Evolutionary conservation across 2,113 vertebrate species (phyloP), one percentile per base, ranked within the genome.

Genomic region (Pica pica): DNA sequence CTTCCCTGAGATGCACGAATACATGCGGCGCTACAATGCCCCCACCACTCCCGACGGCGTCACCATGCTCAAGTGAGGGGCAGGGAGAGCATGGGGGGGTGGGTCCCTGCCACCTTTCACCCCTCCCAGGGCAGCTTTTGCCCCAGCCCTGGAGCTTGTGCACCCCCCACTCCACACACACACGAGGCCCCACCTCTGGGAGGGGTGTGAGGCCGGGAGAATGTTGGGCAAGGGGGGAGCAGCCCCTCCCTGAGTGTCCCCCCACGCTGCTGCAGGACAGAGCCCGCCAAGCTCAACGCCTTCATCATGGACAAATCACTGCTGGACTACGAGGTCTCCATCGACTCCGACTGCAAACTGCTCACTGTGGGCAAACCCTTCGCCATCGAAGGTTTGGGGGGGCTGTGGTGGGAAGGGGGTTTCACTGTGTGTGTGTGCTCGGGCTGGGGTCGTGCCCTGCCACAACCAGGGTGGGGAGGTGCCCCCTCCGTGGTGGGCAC

Each of bases 301-400:
- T 99, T 99, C 97, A 99, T 99, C 98, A 99, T 99, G 99, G 99
- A 99, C 94, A 99, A 99, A 60, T 98, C 98, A 0, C 97, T 99
- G 42, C 93, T 99, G 84, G 99, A 99, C 87, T 99, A 99, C 0
- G 99, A 99, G 88, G 98, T 99, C 9, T 99, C 99, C 95, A 99
- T 99, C 13, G 99, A 99, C 16, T 97, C 98, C 0, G 98, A 99
- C 95, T 99, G 99, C 96, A 98, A 98, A 75, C 97, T 99, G 83
- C 98, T 99, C 31, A 99, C 98, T 0, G 98, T 99, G 46, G 99
- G 99, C 50, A 99, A 99, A 73, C 98, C 99, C 6, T 99, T 99
- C 0, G 99, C 98, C 78, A 99, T 99, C 0, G 99, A 99, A 98
- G 99, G 99, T 91, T 26, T 61, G 68, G 42, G 35, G 61, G 39